Conservation (phyloP, 1,140 invertebrate species). For the Triops longicaudatus region DNA sequence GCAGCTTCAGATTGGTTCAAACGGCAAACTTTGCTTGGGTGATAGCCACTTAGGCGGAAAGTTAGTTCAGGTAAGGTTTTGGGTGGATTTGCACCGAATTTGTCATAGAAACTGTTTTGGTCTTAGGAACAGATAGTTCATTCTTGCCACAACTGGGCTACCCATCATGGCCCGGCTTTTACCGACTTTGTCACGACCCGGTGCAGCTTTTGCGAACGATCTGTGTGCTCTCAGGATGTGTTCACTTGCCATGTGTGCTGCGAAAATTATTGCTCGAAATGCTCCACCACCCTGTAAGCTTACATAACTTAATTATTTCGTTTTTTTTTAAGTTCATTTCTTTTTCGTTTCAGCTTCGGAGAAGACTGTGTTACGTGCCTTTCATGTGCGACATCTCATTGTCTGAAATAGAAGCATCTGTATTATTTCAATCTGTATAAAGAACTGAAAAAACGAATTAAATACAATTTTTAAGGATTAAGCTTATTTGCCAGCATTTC, state of each 20-base stretch:
- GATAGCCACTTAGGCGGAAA: neutral
- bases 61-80: neutral
- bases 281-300: conserved; percentile 15
- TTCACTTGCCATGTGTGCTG: neutral
- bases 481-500: neutral
- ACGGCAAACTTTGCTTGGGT: neutral
- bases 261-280: conserved; percentile 2
- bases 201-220: conserved; percentile 16
- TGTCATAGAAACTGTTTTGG: neutral
- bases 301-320: neutral
- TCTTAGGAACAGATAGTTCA: neutral
- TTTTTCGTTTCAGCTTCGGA: neutral
- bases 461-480: conserved; percentile 12
- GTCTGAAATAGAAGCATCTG: neutral
- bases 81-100: neutral
- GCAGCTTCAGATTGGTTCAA: neutral
- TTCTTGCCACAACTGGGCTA: neutral
- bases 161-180: neutral
- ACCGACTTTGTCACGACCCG: neutral
- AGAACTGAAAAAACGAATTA: neutral
- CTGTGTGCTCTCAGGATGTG: neutral
- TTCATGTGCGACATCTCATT: conserved; percentile 9
- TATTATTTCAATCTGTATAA: conserved; percentile 20
- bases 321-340: neutral
- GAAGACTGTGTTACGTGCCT: conserved; percentile 18